Evolutionary conservation across 2,888 invertebrate species (phyloP).

Genomic region (Aproaerema taeniolella): DNA sequence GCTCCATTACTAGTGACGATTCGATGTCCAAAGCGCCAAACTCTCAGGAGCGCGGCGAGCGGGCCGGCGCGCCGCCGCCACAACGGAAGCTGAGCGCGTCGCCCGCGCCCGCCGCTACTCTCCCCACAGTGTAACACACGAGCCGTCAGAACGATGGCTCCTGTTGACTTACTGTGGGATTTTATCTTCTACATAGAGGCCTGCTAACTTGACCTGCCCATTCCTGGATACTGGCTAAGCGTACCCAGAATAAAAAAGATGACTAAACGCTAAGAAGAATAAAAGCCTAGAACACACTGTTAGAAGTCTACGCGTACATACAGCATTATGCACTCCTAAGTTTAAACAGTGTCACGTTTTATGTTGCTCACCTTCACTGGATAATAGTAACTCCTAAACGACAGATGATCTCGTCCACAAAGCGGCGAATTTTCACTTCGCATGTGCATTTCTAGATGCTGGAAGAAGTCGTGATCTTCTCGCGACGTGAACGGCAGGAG

Average conservation of each 20-base stretch:
- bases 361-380: conserved; percentile 88
- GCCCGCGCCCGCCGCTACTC: conserved; percentile 33
- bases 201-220: too few species aligned
- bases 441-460: conserved; percentile 99
- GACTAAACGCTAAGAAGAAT: too few species aligned
- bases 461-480: conserved; percentile 99
- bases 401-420: conserved; percentile 97
- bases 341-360: too few species aligned
- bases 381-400: conserved; percentile 97
- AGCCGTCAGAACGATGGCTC: conserved; percentile 24
- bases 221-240: too few species aligned
- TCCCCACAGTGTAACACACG: conserved; percentile 71
- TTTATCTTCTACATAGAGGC: too few species aligned
- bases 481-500: conserved; percentile 95
- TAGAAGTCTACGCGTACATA: too few species aligned
- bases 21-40: conserved; percentile 48
- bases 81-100: conserved; percentile 43
- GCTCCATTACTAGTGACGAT: too few species aligned
- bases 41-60: conserved; percentile 60
- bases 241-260: too few species aligned
- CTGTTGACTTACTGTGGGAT: conserved; percentile 69
- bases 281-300: too few species aligned
- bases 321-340: too few species aligned
- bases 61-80: conserved; percentile 42
- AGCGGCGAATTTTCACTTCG: conserved; percentile 96